Conservation (phyloP, 2,113 vertebrate species). For the Albula goreensis region DNA sequence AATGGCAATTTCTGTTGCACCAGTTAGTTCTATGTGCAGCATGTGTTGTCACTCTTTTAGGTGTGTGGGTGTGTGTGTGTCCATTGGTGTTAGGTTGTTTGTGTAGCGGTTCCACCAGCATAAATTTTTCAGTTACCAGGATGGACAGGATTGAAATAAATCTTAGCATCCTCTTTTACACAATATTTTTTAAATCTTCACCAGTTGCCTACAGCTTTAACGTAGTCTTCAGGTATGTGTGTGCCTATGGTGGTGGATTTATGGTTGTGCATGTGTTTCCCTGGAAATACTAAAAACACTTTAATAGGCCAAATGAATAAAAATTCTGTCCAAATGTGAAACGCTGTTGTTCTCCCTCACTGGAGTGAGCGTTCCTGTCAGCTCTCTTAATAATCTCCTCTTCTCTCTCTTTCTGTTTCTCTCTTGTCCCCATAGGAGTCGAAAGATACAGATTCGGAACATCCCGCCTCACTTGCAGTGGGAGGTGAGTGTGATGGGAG, state of each 20-base stretch:
- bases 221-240: neutral
- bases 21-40: neutral
- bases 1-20: neutral
- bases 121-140: no score
- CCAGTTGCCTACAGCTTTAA: no score
- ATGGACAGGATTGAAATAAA: no score
- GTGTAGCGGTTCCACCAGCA: neutral
- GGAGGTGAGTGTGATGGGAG: constrained; percentile 79
- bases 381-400: constrained; percentile 54
- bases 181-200: no score
- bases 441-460: constrained; percentile 94
- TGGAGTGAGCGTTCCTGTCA: constrained; percentile 3
- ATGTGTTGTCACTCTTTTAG: neutral
- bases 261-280: neutral
- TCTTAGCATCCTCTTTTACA: no score
- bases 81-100: neutral
- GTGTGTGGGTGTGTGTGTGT: constrained; percentile 12
- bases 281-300: neutral
- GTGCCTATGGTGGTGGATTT: neutral
- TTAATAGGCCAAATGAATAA: neutral
- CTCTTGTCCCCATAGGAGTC: constrained; percentile 80
- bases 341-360: neutral
- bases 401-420: constrained; percentile 55
- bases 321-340: neutral
- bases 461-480: constrained; percentile 92